Base-by-base conservation (phyloP, 2,888 invertebrate species). In the Eristalis intricaria region DNA sequence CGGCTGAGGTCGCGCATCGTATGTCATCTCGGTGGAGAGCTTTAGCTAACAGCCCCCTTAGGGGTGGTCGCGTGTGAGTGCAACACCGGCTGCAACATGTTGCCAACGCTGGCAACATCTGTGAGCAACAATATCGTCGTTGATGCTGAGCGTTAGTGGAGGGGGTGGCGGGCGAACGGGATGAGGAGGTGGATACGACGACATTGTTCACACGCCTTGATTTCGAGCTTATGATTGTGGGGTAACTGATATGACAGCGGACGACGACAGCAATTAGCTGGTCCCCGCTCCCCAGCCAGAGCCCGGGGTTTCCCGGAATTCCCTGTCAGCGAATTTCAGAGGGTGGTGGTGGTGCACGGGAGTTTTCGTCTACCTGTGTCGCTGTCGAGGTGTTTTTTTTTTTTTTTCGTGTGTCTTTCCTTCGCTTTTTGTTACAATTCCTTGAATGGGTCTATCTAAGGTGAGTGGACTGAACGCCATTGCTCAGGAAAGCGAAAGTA, bases 241-340 rank as follows among this genome's bases (percentile, higher is more conserved):
- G 5, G 43, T 35, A 35, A 35, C 43, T 11, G 23, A 13, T 23
- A 64, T 60, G 58, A 77, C 63, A 78, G 60, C 68, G 40, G 38
- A 82, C 77, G 66, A 76, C 75, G 66, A 76, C 75, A 75, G 66
- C 79, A 87, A 83, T 87, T 83, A 78, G 83, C 79, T 88, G 71
- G 85, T 71, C 75, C 13, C n/a, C 56, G n/a, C 56, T 15, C 26
- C 11, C 23, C 38, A 50, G 13, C 8, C 50, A 26, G 19, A 40
- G 29, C 19, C n/a, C 81, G 89, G 90, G 89, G 88, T 89, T 90
- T 90, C 89, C 90, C 89, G 89, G 90, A 90, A 90, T 78, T 84
- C 80, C 80, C 43, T 84, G 80, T 90, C 89, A 89, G 89, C 89
- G 75, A 75, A 77, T 88, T 81, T 84, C 69, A 43, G 23, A 23